Base-by-base conservation (phyloP, 2,888 invertebrate species). In the Carcina quercana region DNA sequence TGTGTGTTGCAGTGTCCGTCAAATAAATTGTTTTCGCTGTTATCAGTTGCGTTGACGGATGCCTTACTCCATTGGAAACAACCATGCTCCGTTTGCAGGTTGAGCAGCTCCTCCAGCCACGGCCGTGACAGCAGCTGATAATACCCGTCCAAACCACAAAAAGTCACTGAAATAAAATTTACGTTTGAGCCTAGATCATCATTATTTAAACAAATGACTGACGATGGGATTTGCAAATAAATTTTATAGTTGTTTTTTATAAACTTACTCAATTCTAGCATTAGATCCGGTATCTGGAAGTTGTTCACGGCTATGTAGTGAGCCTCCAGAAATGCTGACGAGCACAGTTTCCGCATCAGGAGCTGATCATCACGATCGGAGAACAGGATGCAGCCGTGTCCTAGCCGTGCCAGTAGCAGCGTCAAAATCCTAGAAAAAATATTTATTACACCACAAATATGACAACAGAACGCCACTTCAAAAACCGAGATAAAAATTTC, bases 91-190 rank as follows among this genome's bases (percentile, higher is more conserved):
- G 55, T 56, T 43, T 71, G 68, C 22, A 37, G 54, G 0, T 22
- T 30, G 1, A 60, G 33, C 1, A 61, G 31, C 7, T 38, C 35
- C 5, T 27, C 20, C 7, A 74, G 20, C 71, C 71, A 72, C 0
- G 42, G 15, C 0, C 48, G 47, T 3, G 46, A 53, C 0, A 68
- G 28, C 33, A 71, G 66, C 8, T 64, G 45, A 0, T 43, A 43
- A 30, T 68, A 52, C 0, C 70, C 70, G 1, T 51, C 46, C 8
- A 69, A 19, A 5, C 47, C 25, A 43, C 72, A 73, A 1, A 68
- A 32, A 3, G 45, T 19, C 2, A 67, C 70, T 70, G 55, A 12
- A 54, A 56, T n/a, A n/a, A n/a, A n/a, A n/a, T n/a, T n/a, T n/a
- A n/a, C n/a, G n/a, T n/a, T n/a, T n/a, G n/a, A n/a, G n/a, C n/a